Base-by-base conservation (phyloP, 2,113 vertebrate genomes). In the Thryonomys swinderianus region DNA sequence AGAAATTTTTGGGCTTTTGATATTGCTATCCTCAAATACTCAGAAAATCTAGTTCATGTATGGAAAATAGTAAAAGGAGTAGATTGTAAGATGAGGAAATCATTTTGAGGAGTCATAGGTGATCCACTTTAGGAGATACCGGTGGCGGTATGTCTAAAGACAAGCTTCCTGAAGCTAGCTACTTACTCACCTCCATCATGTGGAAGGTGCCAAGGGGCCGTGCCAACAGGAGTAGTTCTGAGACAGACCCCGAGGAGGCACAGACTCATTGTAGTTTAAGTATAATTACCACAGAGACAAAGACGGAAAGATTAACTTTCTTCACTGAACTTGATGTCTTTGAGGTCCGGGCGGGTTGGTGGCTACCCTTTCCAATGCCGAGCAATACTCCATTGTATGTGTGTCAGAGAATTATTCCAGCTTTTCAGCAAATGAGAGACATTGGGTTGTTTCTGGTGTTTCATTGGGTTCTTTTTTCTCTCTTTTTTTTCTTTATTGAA, bases 51-150 rank as follows among this genome's bases (percentile, higher is more conserved):
- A 59, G 74, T 32, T 69, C 82, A 78, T 37, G 93, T 45, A 62
- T 64, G 61, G 27, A 89, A 88, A 81, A 88, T 81, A 37, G n/a
- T 67, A 34, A 84, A 93, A 93, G 23, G 12, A 82, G 71, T 82
- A 71, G 84, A 48, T 89, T 64, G 23, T 84, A 32, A 64, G 67
- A 66, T 67, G 13, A 91, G 51, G 57, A 85, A 88, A 23, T 88
- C 7, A 74, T 85, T 84, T 91, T 80, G 51, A 84, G 9, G 40
- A 67, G 40, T 86, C 67, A 90, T 62, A 37, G 85, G 30, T 40
- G 87, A 79, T 85, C n/a, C 61, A 27, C 73, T 45, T 85, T 73
- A 85, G 42, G 87, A 88, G 57, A 45, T 94, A 4, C 21, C 32
- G 14, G 21, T 95, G 21, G 20, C 66, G 11, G 57, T 40, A 20